A percentile compares a stretch with the other conserved stretches of the same genome.
phyloP scores from a whole-genome alignment of 1,140 invertebrate genomes.

The Ceratina calcarata region DNA sequence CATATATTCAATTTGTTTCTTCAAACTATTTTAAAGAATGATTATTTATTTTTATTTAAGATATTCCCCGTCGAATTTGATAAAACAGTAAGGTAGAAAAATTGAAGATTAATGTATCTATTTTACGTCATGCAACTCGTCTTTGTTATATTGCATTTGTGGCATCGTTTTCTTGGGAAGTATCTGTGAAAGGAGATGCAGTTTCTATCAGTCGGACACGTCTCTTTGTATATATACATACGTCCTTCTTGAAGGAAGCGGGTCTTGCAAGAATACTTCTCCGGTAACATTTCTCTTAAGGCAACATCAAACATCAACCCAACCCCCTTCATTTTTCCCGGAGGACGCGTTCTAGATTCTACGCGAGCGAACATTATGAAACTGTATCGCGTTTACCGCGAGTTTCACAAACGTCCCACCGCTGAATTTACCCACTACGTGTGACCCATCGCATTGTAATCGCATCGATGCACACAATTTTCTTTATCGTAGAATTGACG shows the following conservation, averaged over 20 bases:
- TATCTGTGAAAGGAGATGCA: not conserved
- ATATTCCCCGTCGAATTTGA: no score
- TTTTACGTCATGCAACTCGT: no score
- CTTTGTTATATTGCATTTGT: not conserved
- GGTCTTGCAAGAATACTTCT: not conserved
- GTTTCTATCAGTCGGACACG: not conserved
- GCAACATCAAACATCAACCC: not conserved
- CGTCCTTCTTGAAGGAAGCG: not conserved
- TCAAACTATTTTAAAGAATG: no score
- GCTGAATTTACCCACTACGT: no score
- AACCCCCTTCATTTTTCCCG: not conserved
- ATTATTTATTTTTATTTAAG: no score
- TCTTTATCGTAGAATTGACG: no score
- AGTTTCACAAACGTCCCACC: not conserved
- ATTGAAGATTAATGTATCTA: no score
- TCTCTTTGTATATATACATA: not conserved
- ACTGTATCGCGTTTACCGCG: not conserved
- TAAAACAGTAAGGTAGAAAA: no score
- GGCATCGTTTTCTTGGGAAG: not conserved
- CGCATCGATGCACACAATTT: no score
- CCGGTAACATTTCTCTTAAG: not conserved
- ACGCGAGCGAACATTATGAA: not conserved
- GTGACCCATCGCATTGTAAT: no score
- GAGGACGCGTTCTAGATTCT: not conserved
- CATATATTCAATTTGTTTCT: no score